Evolutionary conservation across 2,113 vertebrate species (phyloP).

Genomic region (Brachypodius melanocephalos): DNA sequence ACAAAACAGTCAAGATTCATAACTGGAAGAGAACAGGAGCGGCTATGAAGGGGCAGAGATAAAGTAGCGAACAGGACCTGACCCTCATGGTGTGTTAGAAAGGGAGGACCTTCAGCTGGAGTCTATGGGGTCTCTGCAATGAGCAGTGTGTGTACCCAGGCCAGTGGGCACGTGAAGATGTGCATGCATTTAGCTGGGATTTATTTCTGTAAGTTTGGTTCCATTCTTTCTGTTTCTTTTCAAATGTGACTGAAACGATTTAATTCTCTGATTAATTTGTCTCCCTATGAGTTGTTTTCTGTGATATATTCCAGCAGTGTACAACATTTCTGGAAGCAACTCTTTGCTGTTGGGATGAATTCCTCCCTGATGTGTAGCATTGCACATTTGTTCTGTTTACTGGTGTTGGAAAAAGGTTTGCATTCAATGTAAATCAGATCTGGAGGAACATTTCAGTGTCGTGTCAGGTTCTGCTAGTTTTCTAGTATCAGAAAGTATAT

Average conservation of each 20-base stretch:
- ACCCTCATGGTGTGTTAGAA: neutral
- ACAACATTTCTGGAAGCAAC: neutral
- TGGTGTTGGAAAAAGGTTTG: neutral
- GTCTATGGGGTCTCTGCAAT: neutral
- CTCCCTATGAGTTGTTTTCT: conserved; percentile 17
- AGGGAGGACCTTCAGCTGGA: neutral
- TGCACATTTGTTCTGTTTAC: conserved; percentile 14
- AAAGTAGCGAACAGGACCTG: neutral
- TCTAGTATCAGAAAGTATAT: neutral
- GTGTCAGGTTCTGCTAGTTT: neutral
- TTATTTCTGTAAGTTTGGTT: conserved; percentile 22
- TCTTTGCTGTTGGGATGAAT: conserved; percentile 1
- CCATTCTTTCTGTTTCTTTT: conserved; percentile 40
- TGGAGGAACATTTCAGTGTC: conserved; percentile 18
- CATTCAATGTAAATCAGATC: conserved; percentile 12
- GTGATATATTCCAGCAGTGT: conserved; percentile 32
- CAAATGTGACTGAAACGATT: conserved; percentile 35
- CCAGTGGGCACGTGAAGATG: neutral
- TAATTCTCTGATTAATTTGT: conserved; percentile 34
- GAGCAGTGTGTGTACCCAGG: neutral
- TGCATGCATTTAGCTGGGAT: neutral
- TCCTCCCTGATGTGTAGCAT: neutral
- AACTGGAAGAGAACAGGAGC: neutral
- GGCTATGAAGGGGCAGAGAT: neutral
- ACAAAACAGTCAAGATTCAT: neutral